phyloP scores from a whole-genome alignment of 2,888 invertebrate species.

The Opisthograptis luteolata region DNA sequence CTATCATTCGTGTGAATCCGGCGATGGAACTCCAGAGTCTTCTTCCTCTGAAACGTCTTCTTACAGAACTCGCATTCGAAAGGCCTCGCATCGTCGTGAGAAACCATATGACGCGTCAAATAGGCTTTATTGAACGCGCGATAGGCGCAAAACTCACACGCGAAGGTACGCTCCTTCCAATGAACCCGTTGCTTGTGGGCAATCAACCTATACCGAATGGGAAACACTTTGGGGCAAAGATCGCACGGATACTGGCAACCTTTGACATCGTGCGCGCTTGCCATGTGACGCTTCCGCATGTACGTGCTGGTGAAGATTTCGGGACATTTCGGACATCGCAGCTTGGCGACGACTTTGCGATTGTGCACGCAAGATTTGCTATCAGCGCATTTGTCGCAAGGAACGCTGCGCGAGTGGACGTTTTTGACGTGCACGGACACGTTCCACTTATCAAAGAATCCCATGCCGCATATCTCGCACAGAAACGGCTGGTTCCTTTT shows the following conservation, averaged over 20 bases:
- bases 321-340: constrained; percentile 66
- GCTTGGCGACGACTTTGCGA: neutral
- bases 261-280: constrained; percentile 63
- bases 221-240: constrained; percentile 58
- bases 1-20: constrained; percentile 83
- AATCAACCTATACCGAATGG: constrained; percentile 53
- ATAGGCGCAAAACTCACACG: constrained; percentile 69
- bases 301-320: constrained; percentile 59
- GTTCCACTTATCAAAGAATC: constrained; percentile 57
- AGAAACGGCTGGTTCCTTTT: constrained; percentile 50
- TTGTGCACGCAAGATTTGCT: constrained; percentile 16
- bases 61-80: constrained; percentile 83
- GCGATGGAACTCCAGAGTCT: constrained; percentile 80
- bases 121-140: constrained; percentile 70
- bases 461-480: constrained; percentile 67
- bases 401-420: constrained; percentile 46
- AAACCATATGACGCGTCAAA: constrained; percentile 80
- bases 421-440: constrained; percentile 59
- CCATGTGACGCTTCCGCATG: constrained; percentile 63
- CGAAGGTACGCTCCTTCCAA: constrained; percentile 59
- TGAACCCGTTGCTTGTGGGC: constrained; percentile 65
- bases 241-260: constrained; percentile 63
- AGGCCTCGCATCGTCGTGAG: constrained; percentile 82
- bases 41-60: constrained; percentile 84
- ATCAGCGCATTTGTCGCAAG: constrained; percentile 46